Evolutionary conservation across 2,113 vertebrate genomes (phyloP).

Genomic region (Erythrocebus patas): DNA sequence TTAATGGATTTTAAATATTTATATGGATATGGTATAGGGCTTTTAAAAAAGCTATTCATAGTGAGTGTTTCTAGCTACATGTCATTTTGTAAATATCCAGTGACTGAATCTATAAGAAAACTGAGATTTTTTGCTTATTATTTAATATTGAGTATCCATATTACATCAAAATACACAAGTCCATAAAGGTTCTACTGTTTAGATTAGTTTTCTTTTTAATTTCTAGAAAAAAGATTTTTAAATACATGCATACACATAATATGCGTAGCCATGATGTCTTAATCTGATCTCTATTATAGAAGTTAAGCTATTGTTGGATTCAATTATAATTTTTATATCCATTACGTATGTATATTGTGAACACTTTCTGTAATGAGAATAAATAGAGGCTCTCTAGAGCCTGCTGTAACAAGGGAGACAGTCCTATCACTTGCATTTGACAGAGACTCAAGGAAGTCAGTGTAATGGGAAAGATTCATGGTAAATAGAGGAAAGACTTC

Average conservation of each 20-base stretch:
- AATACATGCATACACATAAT: not conserved
- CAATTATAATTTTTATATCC: not conserved
- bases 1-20: conserved; percentile 65
- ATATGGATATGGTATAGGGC: not conserved
- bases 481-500: not conserved
- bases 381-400: not conserved
- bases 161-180: not conserved
- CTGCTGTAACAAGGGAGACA: not conserved
- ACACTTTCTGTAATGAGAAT: not conserved
- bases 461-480: not conserved
- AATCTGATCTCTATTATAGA: not conserved
- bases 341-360: not conserved
- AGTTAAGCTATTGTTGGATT: not conserved
- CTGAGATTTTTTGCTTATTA: not conserved
- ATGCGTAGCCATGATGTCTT: not conserved
- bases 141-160: not conserved
- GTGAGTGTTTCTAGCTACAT: not conserved
- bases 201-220: not conserved
- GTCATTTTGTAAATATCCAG: not conserved
- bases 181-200: not conserved
- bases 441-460: not conserved
- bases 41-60: not conserved
- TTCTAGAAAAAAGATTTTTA: not conserved
- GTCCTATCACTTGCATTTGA: not conserved
- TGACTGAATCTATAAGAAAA: not conserved